These are phyloP conservation scores for Apoderus coryli DNA, from an alignment of 2,888 invertebrate genomes.

Conservation along the genomic window DNA sequence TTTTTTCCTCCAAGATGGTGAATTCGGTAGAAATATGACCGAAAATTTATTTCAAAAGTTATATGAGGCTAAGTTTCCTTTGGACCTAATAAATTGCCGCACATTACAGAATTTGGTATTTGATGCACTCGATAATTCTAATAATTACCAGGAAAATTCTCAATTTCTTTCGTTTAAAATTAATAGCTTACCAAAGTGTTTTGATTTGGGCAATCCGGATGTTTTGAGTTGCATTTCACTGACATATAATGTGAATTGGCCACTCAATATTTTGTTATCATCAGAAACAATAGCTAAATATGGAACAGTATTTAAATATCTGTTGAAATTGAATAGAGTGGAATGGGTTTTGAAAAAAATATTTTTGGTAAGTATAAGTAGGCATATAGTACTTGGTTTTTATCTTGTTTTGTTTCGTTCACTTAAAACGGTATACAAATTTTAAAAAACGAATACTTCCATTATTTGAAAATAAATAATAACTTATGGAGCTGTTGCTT, in stretches of 20 bases:
- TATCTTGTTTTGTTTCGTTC: conserved; percentile 7
- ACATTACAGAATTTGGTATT: conserved; percentile 50
- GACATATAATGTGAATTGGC: conserved; percentile 60
- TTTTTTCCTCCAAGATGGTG: conserved; percentile 67
- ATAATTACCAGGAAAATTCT: conserved; percentile 44
- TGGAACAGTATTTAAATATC: conserved; percentile 58
- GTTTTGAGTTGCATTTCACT: conserved; percentile 53
- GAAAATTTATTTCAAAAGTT: conserved; percentile 52
- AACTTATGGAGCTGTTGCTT: too few species aligned
- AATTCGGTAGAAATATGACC: conserved; percentile 59
- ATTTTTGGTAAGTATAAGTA: conserved; percentile 44
- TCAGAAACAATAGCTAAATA: conserved; percentile 55
- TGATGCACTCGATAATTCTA: conserved; percentile 52
- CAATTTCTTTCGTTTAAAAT: conserved; percentile 49
- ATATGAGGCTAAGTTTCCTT: conserved; percentile 47
- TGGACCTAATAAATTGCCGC: conserved; percentile 52
- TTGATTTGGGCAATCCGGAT: conserved; percentile 50
- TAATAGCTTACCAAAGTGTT: conserved; percentile 42
- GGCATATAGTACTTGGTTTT: conserved; percentile 17
- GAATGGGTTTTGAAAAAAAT: conserved; percentile 60
- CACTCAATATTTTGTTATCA: conserved; percentile 61
- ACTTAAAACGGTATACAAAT: too few species aligned
- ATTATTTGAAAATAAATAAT: too few species aligned
- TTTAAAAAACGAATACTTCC: too few species aligned
- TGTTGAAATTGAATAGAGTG: conserved; percentile 61